Evolutionary conservation across 2,797 vertebrate genomes (phyloP).

Genomic region (Amazonetta brasiliensis): DNA sequence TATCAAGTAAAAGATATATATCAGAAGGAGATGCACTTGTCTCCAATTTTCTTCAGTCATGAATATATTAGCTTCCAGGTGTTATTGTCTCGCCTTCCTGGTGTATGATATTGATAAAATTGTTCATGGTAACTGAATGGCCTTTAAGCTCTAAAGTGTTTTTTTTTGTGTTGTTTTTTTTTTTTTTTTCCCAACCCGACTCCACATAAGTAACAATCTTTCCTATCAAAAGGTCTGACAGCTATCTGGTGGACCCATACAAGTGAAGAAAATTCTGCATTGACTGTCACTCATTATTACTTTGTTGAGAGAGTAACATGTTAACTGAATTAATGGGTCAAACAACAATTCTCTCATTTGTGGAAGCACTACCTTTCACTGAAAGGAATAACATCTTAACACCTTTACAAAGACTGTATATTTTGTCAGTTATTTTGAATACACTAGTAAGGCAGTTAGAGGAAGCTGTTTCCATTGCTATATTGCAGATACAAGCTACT

Average conservation of each 20-base stretch:
- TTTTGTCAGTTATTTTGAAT: neutral
- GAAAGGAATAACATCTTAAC: neutral
- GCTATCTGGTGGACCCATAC: neutral
- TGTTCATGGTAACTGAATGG: fast-evolving
- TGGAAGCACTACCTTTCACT: neutral
- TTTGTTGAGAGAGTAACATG: neutral
- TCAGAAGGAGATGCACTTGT: neutral
- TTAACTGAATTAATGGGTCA: neutral
- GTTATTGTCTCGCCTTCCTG: neutral
- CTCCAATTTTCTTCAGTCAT: neutral
- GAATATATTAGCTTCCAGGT: neutral
- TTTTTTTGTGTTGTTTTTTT: neutral
- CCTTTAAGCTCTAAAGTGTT: neutral
- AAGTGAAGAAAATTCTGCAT: neutral
- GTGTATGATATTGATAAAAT: neutral
- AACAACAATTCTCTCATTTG: neutral
- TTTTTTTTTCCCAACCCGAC: neutral
- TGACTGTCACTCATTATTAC: neutral
- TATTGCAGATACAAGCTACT: neutral
- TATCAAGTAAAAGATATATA: neutral
- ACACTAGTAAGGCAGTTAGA: neutral
- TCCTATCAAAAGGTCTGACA: neutral
- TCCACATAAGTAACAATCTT: neutral
- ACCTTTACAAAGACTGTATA: neutral
- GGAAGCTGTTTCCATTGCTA: neutral